Evolutionary conservation across 1,140 invertebrate species (phyloP).

Genomic region (Psilanteris sp.): DNA sequence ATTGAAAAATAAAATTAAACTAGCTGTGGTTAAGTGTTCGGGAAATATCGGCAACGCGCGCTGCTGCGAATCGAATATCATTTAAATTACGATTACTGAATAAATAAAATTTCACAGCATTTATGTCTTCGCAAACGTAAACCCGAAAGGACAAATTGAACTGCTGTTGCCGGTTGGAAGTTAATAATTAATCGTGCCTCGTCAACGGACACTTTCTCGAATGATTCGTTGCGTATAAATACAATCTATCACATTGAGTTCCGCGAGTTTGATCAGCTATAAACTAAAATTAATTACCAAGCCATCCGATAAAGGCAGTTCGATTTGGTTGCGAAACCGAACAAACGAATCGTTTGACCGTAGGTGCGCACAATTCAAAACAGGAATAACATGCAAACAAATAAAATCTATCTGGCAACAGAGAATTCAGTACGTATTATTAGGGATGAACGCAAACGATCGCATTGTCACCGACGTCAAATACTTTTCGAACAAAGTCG

Average conservation of each 20-base stretch:
- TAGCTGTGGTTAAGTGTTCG: constrained; percentile 9
- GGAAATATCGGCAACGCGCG: too few species aligned
- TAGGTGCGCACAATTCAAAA: too few species aligned
- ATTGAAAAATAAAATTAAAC: constrained; percentile 30
- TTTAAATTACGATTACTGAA: too few species aligned
- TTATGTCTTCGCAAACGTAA: constrained; percentile 3
- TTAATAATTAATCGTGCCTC: constrained; percentile 10
- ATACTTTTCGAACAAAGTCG: not conserved
- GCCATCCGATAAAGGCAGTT: constrained; percentile 1
- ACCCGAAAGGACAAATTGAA: constrained; percentile 17
- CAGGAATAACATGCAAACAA: too few species aligned
- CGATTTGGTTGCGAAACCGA: too few species aligned
- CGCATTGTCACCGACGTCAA: not conserved
- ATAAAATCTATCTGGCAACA: too few species aligned
- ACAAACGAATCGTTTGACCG: too few species aligned
- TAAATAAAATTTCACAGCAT: too few species aligned
- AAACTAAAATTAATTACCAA: constrained; percentile 9
- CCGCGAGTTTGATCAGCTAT: too few species aligned
- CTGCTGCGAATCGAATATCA: too few species aligned
- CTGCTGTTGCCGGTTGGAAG: constrained; percentile 10
- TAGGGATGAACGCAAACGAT: not conserved
- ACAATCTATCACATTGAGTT: constrained; percentile 12
- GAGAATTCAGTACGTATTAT: constrained; percentile 11
- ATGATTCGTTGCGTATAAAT: constrained; percentile 19
- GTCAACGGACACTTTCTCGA: not conserved